Evolutionary conservation across 2,888 invertebrate species (phyloP).

Genomic region (Liopterus haemorrhoidalis): DNA sequence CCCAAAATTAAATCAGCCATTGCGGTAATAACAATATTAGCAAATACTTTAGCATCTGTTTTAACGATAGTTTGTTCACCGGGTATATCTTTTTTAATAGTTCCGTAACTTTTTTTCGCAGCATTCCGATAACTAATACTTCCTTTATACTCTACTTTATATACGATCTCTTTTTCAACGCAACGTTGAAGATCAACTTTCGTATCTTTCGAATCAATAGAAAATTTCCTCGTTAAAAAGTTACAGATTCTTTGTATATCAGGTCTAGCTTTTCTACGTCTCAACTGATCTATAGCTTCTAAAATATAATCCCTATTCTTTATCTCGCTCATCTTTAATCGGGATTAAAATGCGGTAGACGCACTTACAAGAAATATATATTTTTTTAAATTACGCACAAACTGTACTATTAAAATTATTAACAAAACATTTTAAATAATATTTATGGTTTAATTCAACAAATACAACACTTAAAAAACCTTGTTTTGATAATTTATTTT

Average conservation of each 20-base stretch:
- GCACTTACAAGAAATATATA: no score
- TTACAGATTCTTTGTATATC: conserved; percentile 78
- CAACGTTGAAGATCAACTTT: conserved; percentile 68
- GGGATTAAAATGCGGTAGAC: no score
- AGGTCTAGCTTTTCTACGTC: conserved; percentile 76
- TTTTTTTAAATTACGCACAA: no score
- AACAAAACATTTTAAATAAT: no score
- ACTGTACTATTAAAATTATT: no score
- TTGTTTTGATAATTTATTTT: no score
- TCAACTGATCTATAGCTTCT: conserved; percentile 78
- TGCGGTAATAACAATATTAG: conserved; percentile 57
- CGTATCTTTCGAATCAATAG: conserved; percentile 62
- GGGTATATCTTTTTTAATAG: conserved; percentile 24
- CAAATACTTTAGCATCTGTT: conserved; percentile 37
- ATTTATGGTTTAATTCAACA: no score
- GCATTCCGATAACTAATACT: conserved; percentile 80
- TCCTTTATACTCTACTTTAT: conserved; percentile 82
- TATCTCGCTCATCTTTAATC: conserved; percentile 46
- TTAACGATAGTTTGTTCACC: conserved; percentile 22
- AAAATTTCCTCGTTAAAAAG: conserved; percentile 69
- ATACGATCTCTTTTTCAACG: conserved; percentile 66
- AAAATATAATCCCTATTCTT: conserved; percentile 69
- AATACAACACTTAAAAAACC: no score
- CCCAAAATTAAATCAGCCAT: conserved; percentile 65
- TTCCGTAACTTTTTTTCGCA: conserved; percentile 51